Conservation (phyloP, 1,140 invertebrate species). For the Hylaeus volcanicus region DNA sequence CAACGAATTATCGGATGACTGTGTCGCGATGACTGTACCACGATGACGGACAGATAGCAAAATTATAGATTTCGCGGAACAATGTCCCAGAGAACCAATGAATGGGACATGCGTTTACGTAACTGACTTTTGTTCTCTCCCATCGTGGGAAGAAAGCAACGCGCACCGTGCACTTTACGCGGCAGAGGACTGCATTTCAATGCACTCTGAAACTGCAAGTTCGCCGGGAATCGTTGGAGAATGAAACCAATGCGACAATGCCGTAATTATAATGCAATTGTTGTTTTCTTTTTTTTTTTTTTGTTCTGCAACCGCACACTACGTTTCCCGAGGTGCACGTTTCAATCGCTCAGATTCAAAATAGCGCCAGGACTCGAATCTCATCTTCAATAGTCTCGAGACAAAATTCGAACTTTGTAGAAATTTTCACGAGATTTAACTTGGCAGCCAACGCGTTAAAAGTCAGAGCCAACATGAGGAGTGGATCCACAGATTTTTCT, state of each 20-base stretch:
- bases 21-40: conserved; percentile 26
- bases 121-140: conserved; percentile 44
- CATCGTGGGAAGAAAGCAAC: conserved; percentile 41
- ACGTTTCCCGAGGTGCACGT: neutral
- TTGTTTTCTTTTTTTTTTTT: neutral
- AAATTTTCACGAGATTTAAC: no score
- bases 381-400: no score
- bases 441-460: no score
- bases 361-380: no score
- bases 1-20: neutral
- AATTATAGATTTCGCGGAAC: conserved; percentile 57
- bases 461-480: no score
- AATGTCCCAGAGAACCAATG: conserved; percentile 31
- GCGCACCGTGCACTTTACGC: conserved; percentile 29
- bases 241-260: conserved; percentile 35
- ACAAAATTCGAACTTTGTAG: no score
- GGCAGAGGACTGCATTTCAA: conserved; percentile 25
- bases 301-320: neutral
- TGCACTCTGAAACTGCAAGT: conserved; percentile 36
- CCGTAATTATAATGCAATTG: conserved; percentile 39
- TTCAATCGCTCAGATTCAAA: neutral
- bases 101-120: conserved; percentile 37
- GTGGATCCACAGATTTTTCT: no score
- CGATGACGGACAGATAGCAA: conserved; percentile 54
- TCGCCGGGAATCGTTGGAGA: conserved; percentile 16